These are phyloP conservation scores for Cataglyphis livida DNA, from an alignment of 2,888 invertebrate genomes.

Conservation along the genomic window DNA sequence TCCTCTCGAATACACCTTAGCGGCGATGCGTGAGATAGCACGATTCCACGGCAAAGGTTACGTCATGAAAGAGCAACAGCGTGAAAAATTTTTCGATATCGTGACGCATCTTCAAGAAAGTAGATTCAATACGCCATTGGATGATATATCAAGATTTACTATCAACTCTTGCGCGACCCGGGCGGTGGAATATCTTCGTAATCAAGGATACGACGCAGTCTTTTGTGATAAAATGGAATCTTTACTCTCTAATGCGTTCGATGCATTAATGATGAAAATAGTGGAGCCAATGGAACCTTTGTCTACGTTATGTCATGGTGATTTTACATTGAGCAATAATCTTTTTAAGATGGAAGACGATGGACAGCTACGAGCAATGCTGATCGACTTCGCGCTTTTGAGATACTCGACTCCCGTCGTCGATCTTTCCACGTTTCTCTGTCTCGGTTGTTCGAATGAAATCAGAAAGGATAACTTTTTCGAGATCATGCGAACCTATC, in stretches of 20 bases:
- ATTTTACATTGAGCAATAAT: constrained; percentile 78
- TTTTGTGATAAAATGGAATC: constrained; percentile 75
- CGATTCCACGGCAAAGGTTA: constrained; percentile 80
- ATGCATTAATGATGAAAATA: constrained; percentile 62
- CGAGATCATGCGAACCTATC: constrained; percentile 75
- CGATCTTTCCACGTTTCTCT: constrained; percentile 80
- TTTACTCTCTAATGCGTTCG: not conserved
- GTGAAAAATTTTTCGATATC: constrained; percentile 70
- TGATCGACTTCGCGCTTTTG: constrained; percentile 79
- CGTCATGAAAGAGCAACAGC: constrained; percentile 71
- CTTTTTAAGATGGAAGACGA: constrained; percentile 69
- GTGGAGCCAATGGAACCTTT: constrained; percentile 75
- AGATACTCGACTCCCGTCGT: constrained; percentile 77
- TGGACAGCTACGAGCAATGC: constrained; percentile 57
- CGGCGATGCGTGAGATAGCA: constrained; percentile 77
- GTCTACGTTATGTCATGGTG: constrained; percentile 81
- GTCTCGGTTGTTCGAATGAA: constrained; percentile 66
- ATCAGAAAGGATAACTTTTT: constrained; percentile 64
- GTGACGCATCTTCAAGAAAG: constrained; percentile 64
- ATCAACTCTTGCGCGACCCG: constrained; percentile 60
- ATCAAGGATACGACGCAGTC: constrained; percentile 54
- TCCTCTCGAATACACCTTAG: constrained; percentile 73
- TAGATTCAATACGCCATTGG: constrained; percentile 51
- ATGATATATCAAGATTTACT: not conserved
- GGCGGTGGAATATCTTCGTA: constrained; percentile 68